Percentiles rank a stretch among this genome's conserved stretches.
phyloP scores from a whole-genome alignment of 37 sponge, comb jelly and placozoan genomes.

The Chondrilla cf. caribensis region DNA sequence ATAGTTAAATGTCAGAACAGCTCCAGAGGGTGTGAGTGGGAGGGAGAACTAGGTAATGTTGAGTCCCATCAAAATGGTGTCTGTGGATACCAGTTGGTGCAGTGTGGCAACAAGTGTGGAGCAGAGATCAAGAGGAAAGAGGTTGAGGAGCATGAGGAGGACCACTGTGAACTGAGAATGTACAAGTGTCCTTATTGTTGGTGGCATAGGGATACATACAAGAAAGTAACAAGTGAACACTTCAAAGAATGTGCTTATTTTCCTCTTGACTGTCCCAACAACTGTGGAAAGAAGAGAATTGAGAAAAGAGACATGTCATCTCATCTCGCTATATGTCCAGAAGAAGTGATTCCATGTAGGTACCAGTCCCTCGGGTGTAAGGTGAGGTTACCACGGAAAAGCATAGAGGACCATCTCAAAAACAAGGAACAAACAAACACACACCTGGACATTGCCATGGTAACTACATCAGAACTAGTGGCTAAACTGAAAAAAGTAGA shows the following conservation, averaged over 20 bases:
- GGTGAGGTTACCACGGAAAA: not conserved
- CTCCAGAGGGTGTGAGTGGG: not conserved
- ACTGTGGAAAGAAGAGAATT: not conserved
- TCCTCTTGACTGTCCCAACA: conserved; percentile 3
- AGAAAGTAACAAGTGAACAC: not conserved
- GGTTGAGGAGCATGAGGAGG: not conserved
- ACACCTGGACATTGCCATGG: not conserved
- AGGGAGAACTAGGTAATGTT: not conserved
- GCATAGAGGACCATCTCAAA: not conserved
- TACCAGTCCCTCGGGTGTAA: not conserved
- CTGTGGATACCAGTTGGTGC: too few species aligned
- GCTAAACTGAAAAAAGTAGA: too few species aligned
- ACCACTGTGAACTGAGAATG: not conserved
- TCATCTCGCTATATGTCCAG: not conserved
- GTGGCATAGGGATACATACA: not conserved
- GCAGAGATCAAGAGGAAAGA: not conserved
- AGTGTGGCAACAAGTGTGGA: too few species aligned
- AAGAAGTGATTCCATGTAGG: not conserved
- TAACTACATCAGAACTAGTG: too few species aligned
- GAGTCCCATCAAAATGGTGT: not conserved
- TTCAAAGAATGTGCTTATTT: not conserved
- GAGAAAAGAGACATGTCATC: not conserved
- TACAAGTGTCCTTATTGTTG: not conserved
- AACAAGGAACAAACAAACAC: conserved; percentile 9
- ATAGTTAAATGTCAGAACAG: not conserved